A percentile compares a stretch with the other conserved stretches of the same genome.
These are phyloP conservation scores for Arion vulgaris DNA, from an alignment of 1,140 invertebrate species.

Conservation along the genomic window DNA sequence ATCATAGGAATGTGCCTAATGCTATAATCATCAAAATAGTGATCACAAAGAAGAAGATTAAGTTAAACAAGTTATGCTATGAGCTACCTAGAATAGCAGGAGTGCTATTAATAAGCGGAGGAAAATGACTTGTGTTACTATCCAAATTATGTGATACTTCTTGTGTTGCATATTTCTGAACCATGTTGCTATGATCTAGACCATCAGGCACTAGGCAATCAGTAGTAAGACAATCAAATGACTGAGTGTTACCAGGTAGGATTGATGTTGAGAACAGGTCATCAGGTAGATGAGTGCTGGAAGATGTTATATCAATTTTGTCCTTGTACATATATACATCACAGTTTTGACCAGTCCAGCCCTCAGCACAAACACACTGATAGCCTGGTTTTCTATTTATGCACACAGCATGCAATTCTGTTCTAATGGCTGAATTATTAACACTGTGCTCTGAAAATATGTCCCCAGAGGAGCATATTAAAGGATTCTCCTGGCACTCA, in stretches of 20 bases:
- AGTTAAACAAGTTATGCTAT: too few species aligned
- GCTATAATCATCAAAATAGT: too few species aligned
- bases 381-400: background rate
- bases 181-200: background rate
- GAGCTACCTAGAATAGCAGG: too few species aligned
- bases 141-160: background rate
- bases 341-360: constrained; percentile 2
- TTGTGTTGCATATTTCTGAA: background rate
- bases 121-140: background rate
- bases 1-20: too few species aligned
- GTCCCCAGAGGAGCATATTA: background rate
- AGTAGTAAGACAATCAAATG: background rate
- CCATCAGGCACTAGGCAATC: background rate
- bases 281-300: background rate
- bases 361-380: constrained; percentile 5
- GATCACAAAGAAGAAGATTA: too few species aligned
- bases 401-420: background rate
- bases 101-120: background rate
- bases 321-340: background rate
- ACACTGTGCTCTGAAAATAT: background rate
- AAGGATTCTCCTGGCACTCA: constrained; percentile 73
- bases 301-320: background rate
- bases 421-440: background rate
- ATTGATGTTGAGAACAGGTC: background rate
- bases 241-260: background rate